Evolutionary conservation across 2,113 vertebrate species (phyloP), one percentile per base, ranked within the genome.

Genomic region (Vanacampus margaritifer): DNA sequence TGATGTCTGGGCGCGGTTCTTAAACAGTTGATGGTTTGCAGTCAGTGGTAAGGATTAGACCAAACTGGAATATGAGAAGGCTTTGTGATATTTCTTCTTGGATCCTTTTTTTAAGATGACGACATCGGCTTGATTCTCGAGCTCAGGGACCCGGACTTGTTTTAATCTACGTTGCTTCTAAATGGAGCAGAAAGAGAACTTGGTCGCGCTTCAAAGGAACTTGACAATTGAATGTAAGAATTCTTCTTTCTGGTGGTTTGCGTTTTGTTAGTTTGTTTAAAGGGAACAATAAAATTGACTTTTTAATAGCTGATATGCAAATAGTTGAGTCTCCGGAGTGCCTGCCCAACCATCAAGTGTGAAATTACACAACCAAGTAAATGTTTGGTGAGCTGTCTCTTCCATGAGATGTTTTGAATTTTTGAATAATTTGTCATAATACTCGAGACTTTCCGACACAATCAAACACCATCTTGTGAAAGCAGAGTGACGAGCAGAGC

Each of bases 121-220:
- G 41, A 68, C 75, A 72, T 72, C 75, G 81, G 77, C 54, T 66
- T 37, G 68, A 79, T 60, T 26, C 37, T 66, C 77, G 64, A 36
- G 39, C 66, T 67, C 54, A 72, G 69, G 64, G 32, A 58, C 68
- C 57, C 6, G 17, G 6, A 46, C 6, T 46, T 46, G 45, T 46
- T 46, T 46, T 17, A 46, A 51, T 51, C 9, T n/a, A 11, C 48
- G n/a, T 51, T 51, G 21, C 21, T 51, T 51, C 9, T 6, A 51
- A 51, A 51, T 10, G 48, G 48, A 23, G 48, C 48, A 51, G 48
- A 51, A 51, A 51, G n/a, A 51, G 9, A 51, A 51, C 21, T 10
- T 51, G 48, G 48, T 51, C 48, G 9, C 4, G 48, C n/a, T 51
- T 51, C 7, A 51, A 51, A 23, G 21, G 21, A 10, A n/a, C 45